Evolutionary conservation across 2,888 invertebrate species (phyloP), one percentile per base, ranked within the genome.

Genomic region (Sesamia inferens): DNA sequence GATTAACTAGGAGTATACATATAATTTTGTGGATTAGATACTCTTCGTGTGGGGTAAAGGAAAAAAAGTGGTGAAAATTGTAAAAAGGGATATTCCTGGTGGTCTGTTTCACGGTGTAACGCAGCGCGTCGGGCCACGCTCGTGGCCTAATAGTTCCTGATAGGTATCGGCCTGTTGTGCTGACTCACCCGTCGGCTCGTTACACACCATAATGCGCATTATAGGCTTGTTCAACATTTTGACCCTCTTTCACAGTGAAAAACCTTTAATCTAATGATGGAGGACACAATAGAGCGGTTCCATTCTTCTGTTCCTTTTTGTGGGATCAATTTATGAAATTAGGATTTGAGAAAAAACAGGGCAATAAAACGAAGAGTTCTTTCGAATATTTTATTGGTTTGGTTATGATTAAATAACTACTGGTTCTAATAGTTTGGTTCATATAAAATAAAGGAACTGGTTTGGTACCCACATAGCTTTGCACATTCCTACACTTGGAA

Each of bases 41-140:
- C 73, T 83, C 95, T 71, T 90, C 95, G 92, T 95, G 96, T 95
- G 94, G 89, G 95, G 95, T 87, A 69, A 13, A 69, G 42, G 85
- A 88, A 92, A 92, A 63, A 89, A 88, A 86, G 86, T 87, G 85
- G 84, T 87, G 85, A 88, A 89, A 90, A 87, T 89, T 89, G 88
- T 90, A 93, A 95, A 96, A 96, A 95, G 90, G 86, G 82, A 82
- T 88, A 87, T 84, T 89, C 86, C 86, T 86, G 95, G 96, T 95
- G 95, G 96, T 93, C 96, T 90, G 89, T 95, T 94, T 95, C 94
- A 96, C 94, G 96, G 92, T 92, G 87, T 95, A 95, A 95, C 86
- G 88, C 82, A 88, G 90, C 93, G 94, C 90, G 88, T 90, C 95
- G 91, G 90, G 83, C 81, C 90, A 85, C 91, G 89, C 92, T 95